These are phyloP conservation scores for Diplazon laetatorius DNA, from an alignment of 2,888 invertebrate species.

Conservation along the genomic window DNA sequence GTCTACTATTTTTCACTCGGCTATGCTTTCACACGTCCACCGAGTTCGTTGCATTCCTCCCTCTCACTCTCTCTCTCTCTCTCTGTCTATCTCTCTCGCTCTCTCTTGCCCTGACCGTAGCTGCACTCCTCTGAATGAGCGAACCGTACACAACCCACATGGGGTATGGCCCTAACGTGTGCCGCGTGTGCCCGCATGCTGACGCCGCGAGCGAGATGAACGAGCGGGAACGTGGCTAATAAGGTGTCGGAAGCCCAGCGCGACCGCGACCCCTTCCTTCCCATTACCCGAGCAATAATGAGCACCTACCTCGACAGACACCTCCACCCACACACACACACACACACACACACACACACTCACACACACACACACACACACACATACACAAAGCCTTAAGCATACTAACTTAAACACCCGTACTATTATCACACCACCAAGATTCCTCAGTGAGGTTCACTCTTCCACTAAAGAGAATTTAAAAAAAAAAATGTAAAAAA, in stretches of 20 bases:
- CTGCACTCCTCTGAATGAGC: conserved; percentile 40
- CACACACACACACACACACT: neutral
- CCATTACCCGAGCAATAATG: conserved; percentile 54
- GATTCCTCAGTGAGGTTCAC: conserved; percentile 17
- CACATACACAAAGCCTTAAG: neutral
- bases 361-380: neutral
- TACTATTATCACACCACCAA: conserved; percentile 10
- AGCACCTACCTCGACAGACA: conserved; percentile 33
- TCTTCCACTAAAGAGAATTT: conserved; percentile 5
- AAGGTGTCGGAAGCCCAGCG: conserved; percentile 57
- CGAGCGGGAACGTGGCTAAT: conserved; percentile 62
- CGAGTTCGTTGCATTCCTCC: conserved; percentile 9
- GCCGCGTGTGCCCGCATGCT: conserved; percentile 57
- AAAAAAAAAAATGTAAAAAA: conserved; percentile 14
- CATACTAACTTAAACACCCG: neutral
- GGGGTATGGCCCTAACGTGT: conserved; percentile 17
- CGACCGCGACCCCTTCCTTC: conserved; percentile 48
- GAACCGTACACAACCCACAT: conserved; percentile 32
- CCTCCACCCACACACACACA: conserved; percentile 4
- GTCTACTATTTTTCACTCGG: conserved; percentile 42
- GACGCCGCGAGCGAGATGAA: conserved; percentile 57
- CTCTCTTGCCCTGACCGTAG: conserved; percentile 28
- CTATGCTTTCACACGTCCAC: conserved; percentile 22
- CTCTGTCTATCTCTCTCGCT: conserved; percentile 27
- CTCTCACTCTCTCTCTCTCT: conserved; percentile 28